Base-by-base conservation (phyloP, 2,113 vertebrate genomes). In the Sminthopsis crassicaudata region DNA sequence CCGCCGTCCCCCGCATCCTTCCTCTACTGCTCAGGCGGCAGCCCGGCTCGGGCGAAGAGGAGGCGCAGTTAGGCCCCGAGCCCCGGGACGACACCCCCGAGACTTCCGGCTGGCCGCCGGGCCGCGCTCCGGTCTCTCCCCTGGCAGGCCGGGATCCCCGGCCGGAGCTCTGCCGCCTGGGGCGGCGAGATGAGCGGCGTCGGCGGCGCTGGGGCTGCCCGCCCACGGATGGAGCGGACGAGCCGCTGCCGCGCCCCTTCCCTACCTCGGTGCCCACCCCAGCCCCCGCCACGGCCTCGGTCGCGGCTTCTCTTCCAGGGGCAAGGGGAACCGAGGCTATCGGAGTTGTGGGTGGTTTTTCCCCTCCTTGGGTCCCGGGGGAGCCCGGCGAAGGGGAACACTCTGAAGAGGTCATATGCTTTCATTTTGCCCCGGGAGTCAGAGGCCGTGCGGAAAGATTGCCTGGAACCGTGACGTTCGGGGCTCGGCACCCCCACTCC, bases 151-250 rank as follows among this genome's bases (percentile, higher is more conserved):
- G n/a, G 60, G 12, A 36, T 36, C 26, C 57, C 27, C 57, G 27
- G 57, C 55, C 0, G 27, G 55, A 57, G 26, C 26, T 3, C 11
- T 67, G 27, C 27, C 27, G 16, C 97, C 99, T 99, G 0, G 98
- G 99, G 0, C 98, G 8, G 99, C 98, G 95, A 99, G 98, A 96
- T 99, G 99, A 88, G 99, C 99, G 0, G 93, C 91, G 50, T 98
- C 98, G 0, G 98, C 96, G 51, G 99, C 98, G 94, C 98, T 98
- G 94, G 99, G 99, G 92, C 99, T 94, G 95, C 90, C 97, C 97
- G 2, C 92, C 19, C 0, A 94, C 93, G 25, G 94, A 97, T 96
- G 90, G 91, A 30, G 19, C n/a, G 51, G 88, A 53, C 10, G 4
- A 24, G 90, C 50, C 94, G 26, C 7, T 48, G n/a, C 16, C 2